Percentiles rank a stretch among this genome's conserved stretches.
phyloP scores from a whole-genome alignment of 2,797 vertebrate genomes.

The Microtus obscurus region DNA sequence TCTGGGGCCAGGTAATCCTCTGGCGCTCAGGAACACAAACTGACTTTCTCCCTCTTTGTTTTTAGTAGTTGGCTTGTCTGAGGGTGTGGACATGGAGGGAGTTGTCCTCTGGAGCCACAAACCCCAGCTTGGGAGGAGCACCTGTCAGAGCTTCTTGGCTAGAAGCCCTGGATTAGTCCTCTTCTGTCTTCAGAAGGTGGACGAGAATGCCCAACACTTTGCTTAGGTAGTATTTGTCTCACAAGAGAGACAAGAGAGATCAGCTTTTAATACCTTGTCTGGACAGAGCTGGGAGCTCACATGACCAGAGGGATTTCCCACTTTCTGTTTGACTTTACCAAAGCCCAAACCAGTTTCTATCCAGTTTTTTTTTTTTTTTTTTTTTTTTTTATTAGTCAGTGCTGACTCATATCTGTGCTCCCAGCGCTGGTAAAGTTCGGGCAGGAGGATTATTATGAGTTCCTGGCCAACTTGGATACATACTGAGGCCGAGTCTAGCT shows the following conservation, averaged over 20 bases:
- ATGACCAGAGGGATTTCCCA: background rate
- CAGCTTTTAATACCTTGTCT: fast-evolving
- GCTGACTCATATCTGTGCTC: background rate
- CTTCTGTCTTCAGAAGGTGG: background rate
- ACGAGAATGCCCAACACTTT: background rate
- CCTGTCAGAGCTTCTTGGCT: background rate
- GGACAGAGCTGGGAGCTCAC: background rate
- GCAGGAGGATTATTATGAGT: background rate
- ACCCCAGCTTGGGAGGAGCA: background rate
- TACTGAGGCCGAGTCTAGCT: background rate
- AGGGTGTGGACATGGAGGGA: background rate
- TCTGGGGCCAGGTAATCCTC: background rate
- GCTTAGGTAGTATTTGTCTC: background rate
- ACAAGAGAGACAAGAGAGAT: background rate
- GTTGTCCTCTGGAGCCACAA: background rate
- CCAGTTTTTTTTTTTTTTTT: background rate
- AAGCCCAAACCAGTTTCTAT: background rate
- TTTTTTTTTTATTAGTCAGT: background rate
- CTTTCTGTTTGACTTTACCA: background rate
- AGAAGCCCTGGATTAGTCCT: background rate
- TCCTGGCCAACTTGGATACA: background rate
- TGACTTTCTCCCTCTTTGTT: background rate
- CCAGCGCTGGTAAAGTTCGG: background rate
- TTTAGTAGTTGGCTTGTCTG: background rate
- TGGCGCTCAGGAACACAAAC: background rate